phyloP scores from a whole-genome alignment of 2,888 invertebrate genomes.

The Phalera bucephala region DNA sequence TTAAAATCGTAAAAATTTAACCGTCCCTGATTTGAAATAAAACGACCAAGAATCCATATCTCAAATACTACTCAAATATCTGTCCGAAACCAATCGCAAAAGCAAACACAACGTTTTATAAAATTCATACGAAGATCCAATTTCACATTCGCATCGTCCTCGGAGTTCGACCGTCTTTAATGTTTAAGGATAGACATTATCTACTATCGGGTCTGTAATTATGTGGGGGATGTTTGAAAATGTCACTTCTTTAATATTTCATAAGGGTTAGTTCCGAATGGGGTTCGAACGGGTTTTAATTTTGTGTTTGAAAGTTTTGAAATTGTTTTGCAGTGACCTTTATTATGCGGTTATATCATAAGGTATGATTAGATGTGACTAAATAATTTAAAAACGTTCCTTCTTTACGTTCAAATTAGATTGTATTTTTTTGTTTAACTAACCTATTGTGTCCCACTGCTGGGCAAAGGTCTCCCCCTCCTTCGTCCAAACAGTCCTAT shows the following conservation, averaged over 20 bases:
- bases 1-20: no score
- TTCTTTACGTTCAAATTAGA: no score
- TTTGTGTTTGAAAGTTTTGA: conserved; percentile 19
- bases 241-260: conserved; percentile 52
- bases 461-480: no score
- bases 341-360: conserved; percentile 3
- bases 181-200: conserved; percentile 59
- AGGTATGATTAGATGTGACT: no score
- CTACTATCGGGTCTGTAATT: conserved; percentile 52
- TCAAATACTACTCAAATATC: no score
- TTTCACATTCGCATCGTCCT: conserved; percentile 45
- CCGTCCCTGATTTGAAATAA: no score
- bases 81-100: conserved; percentile 15
- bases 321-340: conserved; percentile 26
- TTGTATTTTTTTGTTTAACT: no score
- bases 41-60: no score
- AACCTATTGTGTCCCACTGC: no score
- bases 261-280: conserved; percentile 34
- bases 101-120: conserved; percentile 30
- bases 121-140: conserved; percentile 49
- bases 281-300: conserved; percentile 27
- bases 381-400: no score
- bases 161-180: conserved; percentile 47
- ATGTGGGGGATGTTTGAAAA: conserved; percentile 47
- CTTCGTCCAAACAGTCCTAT: no score